Percentiles rank a stretch among this genome's conserved stretches.
These are phyloP conservation scores for Epinephelus malabaricus DNA, from an alignment of 2,797 vertebrate genomes.

Conservation along the genomic window DNA sequence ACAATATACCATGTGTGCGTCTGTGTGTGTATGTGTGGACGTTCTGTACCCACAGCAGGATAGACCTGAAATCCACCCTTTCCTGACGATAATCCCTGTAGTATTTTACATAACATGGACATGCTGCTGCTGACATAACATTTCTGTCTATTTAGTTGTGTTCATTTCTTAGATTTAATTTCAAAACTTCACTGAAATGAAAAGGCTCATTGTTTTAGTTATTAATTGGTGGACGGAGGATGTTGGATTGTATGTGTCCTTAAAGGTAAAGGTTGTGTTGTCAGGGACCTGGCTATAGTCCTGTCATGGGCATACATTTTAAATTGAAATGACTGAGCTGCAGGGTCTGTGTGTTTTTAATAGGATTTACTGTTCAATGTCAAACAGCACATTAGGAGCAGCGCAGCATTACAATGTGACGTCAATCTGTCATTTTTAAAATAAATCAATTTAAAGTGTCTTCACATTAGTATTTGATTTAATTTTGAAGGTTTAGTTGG, in stretches of 20 bases:
- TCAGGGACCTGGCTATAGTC: background rate
- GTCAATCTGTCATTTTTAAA: background rate
- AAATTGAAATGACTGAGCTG: conserved; percentile 8
- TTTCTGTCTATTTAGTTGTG: background rate
- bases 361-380: conserved; percentile 46
- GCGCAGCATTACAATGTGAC: conserved; percentile 1
- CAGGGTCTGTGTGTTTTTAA: conserved; percentile 14
- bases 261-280: background rate
- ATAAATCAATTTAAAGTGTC: background rate
- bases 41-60: background rate
- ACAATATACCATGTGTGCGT: background rate
- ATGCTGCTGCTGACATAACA: background rate
- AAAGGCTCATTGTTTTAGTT: background rate
- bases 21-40: background rate
- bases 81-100: conserved; percentile 1
- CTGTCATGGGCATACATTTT: conserved; percentile 26
- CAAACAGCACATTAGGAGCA: conserved; percentile 51
- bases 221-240: background rate
- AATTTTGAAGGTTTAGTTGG: background rate
- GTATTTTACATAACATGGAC: background rate
- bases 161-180: background rate
- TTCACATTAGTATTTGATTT: background rate
- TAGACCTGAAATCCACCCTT: conserved; percentile 21
- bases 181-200: background rate
- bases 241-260: background rate